Evolutionary conservation across 2,113 vertebrate genomes (phyloP).

Genomic region (Aix galericulata): DNA sequence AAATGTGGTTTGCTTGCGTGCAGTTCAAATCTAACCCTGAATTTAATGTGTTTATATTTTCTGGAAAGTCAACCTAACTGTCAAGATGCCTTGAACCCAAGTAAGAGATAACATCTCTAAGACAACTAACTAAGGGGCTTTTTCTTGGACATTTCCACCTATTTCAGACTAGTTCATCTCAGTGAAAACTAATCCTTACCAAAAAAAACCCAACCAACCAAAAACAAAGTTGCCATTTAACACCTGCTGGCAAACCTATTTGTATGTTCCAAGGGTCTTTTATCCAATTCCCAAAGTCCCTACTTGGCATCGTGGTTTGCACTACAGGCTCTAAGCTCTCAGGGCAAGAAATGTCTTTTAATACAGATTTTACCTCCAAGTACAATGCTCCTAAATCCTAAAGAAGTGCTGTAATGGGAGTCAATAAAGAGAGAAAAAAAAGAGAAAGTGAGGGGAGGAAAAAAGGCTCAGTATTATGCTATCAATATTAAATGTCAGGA

Average conservation of each 20-base stretch:
- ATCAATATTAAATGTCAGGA: not conserved
- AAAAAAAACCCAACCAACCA: too few species aligned
- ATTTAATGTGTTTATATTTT: not conserved
- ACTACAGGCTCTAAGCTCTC: accelerated
- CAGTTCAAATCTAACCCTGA: not conserved
- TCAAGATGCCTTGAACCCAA: not conserved
- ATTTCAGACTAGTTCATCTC: not conserved
- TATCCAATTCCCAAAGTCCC: not conserved
- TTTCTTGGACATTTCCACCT: not conserved
- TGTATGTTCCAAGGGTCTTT: not conserved
- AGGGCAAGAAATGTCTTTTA: not conserved
- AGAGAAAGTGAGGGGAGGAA: accelerated
- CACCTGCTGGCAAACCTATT: not conserved
- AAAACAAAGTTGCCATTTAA: not conserved
- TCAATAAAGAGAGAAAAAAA: not conserved
- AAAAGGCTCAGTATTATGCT: not conserved
- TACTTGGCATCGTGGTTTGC: not conserved
- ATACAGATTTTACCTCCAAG: not conserved
- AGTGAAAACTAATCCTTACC: not conserved
- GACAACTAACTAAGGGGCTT: not conserved
- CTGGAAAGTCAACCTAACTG: not conserved
- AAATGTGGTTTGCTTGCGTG: not conserved
- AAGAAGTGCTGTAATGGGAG: not conserved
- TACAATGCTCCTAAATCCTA: not conserved
- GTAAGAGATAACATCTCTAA: not conserved